These are phyloP conservation scores for Mya arenaria DNA, from an alignment of 1,140 invertebrate genomes.

Conservation along the genomic window DNA sequence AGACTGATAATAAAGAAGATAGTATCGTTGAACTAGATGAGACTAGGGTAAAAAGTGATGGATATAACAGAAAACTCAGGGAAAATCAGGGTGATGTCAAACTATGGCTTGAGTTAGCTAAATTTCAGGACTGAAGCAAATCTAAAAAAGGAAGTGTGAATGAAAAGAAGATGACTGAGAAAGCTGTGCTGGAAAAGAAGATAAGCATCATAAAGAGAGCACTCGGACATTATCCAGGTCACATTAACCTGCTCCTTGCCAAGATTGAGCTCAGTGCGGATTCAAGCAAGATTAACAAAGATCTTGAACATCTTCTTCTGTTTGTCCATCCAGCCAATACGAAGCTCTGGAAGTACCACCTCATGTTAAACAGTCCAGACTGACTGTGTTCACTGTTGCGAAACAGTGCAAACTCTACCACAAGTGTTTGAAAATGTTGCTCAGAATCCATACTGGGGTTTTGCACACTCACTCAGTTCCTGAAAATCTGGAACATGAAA, in stretches of 20 bases:
- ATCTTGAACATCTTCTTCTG: constrained; percentile 81
- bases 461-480: constrained; percentile 57
- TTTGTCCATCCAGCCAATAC: constrained; percentile 81
- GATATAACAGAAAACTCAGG: constrained; percentile 79
- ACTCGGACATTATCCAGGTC: constrained; percentile 80
- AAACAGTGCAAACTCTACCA: constrained; percentile 77
- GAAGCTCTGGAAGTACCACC: constrained; percentile 80
- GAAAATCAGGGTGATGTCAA: constrained; percentile 78
- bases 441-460: constrained; percentile 61
- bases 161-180: constrained; percentile 48
- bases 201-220: constrained; percentile 81
- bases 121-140: constrained; percentile 78
- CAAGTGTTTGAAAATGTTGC: constrained; percentile 78
- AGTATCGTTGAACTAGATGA: constrained; percentile 19
- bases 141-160: constrained; percentile 1
- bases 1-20: not conserved
- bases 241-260: constrained; percentile 76
- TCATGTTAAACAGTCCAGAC: constrained; percentile 78
- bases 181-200: constrained; percentile 80
- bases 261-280: constrained; percentile 79
- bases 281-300: constrained; percentile 74
- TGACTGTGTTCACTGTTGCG: constrained; percentile 78
- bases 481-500: constrained; percentile 64
- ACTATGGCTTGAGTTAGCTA: constrained; percentile 82
- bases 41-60: constrained; percentile 66